Conservation (phyloP, 1,140 invertebrate species). For the Lordiphosa mommai region DNA sequence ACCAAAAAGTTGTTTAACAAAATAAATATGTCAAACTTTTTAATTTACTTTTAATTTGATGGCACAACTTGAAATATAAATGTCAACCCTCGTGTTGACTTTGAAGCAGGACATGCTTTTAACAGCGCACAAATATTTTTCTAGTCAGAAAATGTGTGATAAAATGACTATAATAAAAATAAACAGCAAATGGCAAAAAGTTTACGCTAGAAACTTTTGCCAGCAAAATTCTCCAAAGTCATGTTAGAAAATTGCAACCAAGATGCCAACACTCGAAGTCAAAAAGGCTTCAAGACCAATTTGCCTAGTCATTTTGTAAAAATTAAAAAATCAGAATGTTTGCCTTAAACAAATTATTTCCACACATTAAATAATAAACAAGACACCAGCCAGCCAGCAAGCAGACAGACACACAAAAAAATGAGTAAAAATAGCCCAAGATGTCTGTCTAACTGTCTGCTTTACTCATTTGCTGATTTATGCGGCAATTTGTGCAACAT, state of each 20-base stretch:
- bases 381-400: constrained; percentile 30
- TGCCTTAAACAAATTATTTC: constrained; percentile 14
- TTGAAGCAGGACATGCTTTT: no score
- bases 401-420: constrained; percentile 31
- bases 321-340: constrained; percentile 19
- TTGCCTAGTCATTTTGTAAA: constrained; percentile 20
- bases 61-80: no score
- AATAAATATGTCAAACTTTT: no score
- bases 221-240: constrained; percentile 44
- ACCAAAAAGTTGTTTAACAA: no score
- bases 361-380: constrained; percentile 43
- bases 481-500: constrained; percentile 62
- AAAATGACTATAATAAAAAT: constrained; percentile 44
- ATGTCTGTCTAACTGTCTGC: constrained; percentile 2
- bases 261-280: constrained; percentile 40
- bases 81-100: no score
- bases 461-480: constrained; percentile 65
- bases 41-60: no score
- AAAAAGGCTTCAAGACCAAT: constrained; percentile 34
- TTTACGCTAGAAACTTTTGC: constrained; percentile 4
- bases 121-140: constrained; percentile 36
- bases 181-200: constrained; percentile 8
- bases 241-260: constrained; percentile 52
- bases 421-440: constrained; percentile 45
- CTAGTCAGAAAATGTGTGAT: constrained; percentile 22